A percentile compares a stretch with the other conserved stretches of the same genome.
phyloP scores from a whole-genome alignment of 1,140 invertebrate species.

The Oryctes rhinoceros region DNA sequence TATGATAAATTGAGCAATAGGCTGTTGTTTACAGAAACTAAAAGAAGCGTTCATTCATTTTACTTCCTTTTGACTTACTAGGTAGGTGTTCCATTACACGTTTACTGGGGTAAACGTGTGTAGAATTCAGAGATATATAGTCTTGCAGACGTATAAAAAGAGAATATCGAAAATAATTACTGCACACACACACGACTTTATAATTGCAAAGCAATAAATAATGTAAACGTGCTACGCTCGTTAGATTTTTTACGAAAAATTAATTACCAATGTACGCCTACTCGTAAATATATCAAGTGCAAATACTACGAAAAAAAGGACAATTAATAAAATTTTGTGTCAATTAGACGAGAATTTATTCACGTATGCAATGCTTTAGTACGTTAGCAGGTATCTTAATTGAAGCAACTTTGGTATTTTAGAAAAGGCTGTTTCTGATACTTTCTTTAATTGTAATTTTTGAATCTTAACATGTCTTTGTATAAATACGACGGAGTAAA shows the following conservation, averaged over 20 bases:
- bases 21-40: too few species aligned
- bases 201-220: slow-evolving; percentile 27
- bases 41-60: too few species aligned
- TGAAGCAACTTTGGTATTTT: not conserved
- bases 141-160: not conserved
- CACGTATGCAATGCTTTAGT: not conserved
- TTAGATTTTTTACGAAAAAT: slow-evolving; percentile 33
- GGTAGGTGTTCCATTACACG: too few species aligned
- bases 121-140: too few species aligned
- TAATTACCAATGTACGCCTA: slow-evolving; percentile 27
- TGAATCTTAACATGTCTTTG: not conserved
- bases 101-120: too few species aligned
- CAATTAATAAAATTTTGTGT: slow-evolving; percentile 32
- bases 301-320: not conserved
- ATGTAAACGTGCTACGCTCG: not conserved
- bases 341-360: slow-evolving; percentile 32
- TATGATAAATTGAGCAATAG: too few species aligned
- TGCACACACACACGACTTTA: slow-evolving; percentile 16
- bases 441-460: not conserved
- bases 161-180: slow-evolving; percentile 13
- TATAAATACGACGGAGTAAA: not conserved
- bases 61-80: too few species aligned
- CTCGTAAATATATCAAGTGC: slow-evolving; percentile 12
- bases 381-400: slow-evolving; percentile 7
- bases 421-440: not conserved